Evolutionary conservation across 1,140 invertebrate species (phyloP).

Genomic region (Adelges cooleyi): DNA sequence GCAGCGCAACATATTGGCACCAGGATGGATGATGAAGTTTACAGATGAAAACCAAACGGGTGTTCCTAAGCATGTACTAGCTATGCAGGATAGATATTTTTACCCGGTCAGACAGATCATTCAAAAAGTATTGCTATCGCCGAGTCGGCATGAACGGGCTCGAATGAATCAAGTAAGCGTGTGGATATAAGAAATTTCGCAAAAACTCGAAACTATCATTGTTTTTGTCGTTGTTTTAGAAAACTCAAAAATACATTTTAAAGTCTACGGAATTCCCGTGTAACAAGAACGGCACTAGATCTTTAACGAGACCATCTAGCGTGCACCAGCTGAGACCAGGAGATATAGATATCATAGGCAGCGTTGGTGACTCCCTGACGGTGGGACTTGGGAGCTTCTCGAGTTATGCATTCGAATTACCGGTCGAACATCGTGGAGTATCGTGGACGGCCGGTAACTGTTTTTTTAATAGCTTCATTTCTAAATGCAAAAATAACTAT

Average conservation of each 20-base stretch:
- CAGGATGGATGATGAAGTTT: not conserved
- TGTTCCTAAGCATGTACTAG: not conserved
- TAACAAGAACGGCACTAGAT: conserved; percentile 14
- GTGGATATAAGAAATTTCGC: not conserved
- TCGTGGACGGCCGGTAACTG: conserved; percentile 38
- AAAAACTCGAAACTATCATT: not conserved
- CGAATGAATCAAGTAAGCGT: too few species aligned
- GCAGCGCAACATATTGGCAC: not conserved
- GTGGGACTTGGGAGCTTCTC: conserved; percentile 46
- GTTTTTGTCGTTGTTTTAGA: not conserved
- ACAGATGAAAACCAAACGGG: not conserved
- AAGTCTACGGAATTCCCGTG: conserved; percentile 28
- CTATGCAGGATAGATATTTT: not conserved
- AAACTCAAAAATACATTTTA: not conserved
- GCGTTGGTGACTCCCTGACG: conserved; percentile 57
- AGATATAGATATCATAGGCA: conserved; percentile 55
- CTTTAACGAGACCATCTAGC: conserved; percentile 37
- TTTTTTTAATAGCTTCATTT: not conserved
- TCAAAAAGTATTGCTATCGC: not conserved
- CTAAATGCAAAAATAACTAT: too few species aligned
- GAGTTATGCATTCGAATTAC: conserved; percentile 36
- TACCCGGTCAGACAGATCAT: not conserved
- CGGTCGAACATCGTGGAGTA: conserved; percentile 40
- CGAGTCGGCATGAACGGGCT: not conserved
- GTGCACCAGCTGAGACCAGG: conserved; percentile 50